These are phyloP conservation scores for Megamerina dolium DNA, from an alignment of 2,888 invertebrate genomes.

Conservation along the genomic window DNA sequence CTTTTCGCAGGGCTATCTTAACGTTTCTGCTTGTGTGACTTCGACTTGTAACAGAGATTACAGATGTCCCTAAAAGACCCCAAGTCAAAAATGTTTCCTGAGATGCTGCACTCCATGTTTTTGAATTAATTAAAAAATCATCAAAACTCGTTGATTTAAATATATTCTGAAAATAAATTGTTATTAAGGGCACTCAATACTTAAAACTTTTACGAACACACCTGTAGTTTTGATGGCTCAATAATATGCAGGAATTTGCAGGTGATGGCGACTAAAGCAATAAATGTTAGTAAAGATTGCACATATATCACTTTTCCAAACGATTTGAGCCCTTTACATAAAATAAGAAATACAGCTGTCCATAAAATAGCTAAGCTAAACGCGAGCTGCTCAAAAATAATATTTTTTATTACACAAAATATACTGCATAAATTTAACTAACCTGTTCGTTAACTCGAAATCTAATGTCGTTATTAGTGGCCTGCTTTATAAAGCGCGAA, in stretches of 20 bases:
- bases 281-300: constrained; percentile 70
- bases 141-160: constrained; percentile 77
- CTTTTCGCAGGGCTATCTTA: constrained; percentile 49
- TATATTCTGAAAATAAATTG: constrained; percentile 52
- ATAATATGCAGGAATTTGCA: constrained; percentile 22
- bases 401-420: no score
- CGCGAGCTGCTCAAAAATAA: constrained; percentile 66
- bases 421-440: constrained; percentile 27
- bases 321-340: constrained; percentile 75
- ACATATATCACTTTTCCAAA: constrained; percentile 58
- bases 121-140: constrained; percentile 74
- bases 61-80: constrained; percentile 61
- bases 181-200: not conserved
- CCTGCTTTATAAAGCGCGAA: constrained; percentile 42
- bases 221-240: constrained; percentile 29
- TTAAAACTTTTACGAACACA: constrained; percentile 15
- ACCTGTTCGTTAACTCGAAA: constrained; percentile 46
- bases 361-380: constrained; percentile 86
- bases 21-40: constrained; percentile 29
- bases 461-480: constrained; percentile 36
- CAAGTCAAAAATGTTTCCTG: constrained; percentile 76
- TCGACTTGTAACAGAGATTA: constrained; percentile 44
- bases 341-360: constrained; percentile 81
- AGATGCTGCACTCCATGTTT: constrained; percentile 85
- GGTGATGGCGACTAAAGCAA: constrained; percentile 53